Evolutionary conservation across 1,140 invertebrate species (phyloP).

Genomic region (Drosophila ercepeae): DNA sequence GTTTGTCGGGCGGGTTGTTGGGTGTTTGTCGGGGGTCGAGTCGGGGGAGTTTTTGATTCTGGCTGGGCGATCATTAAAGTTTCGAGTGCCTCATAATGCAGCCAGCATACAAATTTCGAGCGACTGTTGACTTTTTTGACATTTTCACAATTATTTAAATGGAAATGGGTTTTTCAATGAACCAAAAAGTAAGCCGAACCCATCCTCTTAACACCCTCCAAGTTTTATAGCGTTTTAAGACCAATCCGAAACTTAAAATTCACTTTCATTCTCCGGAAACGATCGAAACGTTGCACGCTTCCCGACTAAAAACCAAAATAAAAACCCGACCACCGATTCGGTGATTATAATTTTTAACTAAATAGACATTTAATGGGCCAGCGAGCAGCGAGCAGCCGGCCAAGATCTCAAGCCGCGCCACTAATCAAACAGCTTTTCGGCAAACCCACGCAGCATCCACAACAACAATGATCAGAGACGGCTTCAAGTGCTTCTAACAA

Average conservation of each 20-base stretch:
- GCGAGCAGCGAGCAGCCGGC: constrained; percentile 39
- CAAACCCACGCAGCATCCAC: constrained; percentile 58
- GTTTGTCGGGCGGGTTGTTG: constrained; percentile 32
- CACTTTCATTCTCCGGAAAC: neutral
- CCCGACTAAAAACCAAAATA: constrained; percentile 20
- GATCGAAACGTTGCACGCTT: constrained; percentile 8
- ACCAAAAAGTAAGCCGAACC: no score
- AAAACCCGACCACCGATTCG: no score
- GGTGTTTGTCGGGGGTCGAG: constrained; percentile 28
- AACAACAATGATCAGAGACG: constrained; percentile 51
- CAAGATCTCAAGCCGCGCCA: constrained; percentile 27
- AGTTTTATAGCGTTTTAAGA: constrained; percentile 9
- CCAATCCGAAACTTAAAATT: constrained; percentile 19
- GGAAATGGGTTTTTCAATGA: constrained; percentile 6
- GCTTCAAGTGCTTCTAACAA: constrained; percentile 73
- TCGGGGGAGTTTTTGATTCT: constrained; percentile 20
- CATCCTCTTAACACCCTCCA: constrained; percentile 36
- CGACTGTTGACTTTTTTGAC: constrained; percentile 41
- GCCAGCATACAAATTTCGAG: constrained; percentile 13
- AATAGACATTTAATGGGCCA: constrained; percentile 68
- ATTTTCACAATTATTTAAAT: constrained; percentile 44
- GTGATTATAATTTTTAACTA: constrained; percentile 62
- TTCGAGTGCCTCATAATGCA: constrained; percentile 39
- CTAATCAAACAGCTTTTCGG: constrained; percentile 73
- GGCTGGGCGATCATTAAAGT: constrained; percentile 50